A percentile compares a stretch with the other conserved stretches of the same genome.
phyloP scores from a whole-genome alignment of 2,797 vertebrate genomes.

The Otus scops region DNA sequence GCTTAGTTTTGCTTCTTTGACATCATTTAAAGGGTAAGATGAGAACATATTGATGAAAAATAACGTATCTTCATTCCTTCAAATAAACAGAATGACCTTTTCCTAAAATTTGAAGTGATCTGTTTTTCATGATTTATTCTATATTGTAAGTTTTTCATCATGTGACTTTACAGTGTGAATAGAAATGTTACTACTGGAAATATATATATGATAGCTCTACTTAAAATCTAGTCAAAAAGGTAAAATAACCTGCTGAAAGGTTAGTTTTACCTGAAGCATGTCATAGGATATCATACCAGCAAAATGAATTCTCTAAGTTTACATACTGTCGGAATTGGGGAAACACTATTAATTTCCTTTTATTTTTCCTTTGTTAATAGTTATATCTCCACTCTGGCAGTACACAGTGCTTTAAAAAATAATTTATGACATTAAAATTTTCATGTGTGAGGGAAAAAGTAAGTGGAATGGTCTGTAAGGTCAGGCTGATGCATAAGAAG shows the following conservation, averaged over 20 bases:
- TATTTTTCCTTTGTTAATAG: neutral
- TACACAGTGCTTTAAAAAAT: neutral
- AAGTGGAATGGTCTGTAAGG: neutral
- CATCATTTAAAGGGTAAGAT: neutral
- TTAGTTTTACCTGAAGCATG: neutral
- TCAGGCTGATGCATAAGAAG: neutral
- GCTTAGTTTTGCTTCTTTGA: neutral
- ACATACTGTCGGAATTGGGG: rapidly evolving
- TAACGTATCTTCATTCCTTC: neutral
- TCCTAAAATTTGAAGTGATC: neutral
- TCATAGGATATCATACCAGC: neutral
- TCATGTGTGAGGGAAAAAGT: neutral
- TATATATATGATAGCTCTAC: neutral
- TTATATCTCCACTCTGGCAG: neutral
- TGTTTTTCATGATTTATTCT: neutral
- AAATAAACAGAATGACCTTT: neutral
- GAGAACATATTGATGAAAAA: neutral
- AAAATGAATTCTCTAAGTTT: neutral
- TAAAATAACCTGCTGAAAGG: neutral
- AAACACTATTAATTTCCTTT: neutral
- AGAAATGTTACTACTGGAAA: neutral
- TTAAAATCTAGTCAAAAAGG: neutral
- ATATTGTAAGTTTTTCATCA: neutral
- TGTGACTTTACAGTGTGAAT: neutral
- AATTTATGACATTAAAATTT: neutral